Evolutionary conservation across 2,888 invertebrate species (phyloP).

Genomic region (Zygothrica quintamaculata): DNA sequence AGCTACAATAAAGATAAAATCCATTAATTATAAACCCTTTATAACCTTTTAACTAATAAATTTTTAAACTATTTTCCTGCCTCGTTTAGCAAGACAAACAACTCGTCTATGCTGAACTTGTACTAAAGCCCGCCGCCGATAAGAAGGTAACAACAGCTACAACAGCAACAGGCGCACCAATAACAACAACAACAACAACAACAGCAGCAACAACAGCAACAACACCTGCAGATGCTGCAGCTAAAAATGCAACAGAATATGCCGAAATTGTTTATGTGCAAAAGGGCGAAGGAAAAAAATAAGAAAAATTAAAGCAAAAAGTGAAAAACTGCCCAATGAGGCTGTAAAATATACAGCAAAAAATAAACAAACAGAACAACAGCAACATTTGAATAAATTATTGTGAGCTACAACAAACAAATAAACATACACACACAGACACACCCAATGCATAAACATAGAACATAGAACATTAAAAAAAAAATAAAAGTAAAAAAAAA

Average conservation of each 20-base stretch:
- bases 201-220: slow-evolving; percentile 67
- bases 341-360: slow-evolving; percentile 49
- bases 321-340: slow-evolving; percentile 44
- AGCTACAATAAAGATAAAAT: neutral
- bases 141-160: slow-evolving; percentile 65
- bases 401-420: slow-evolving; percentile 41
- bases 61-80: neutral
- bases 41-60: neutral
- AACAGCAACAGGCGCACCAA: slow-evolving; percentile 65
- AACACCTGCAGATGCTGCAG: slow-evolving; percentile 72
- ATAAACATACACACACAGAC: slow-evolving; percentile 32
- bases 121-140: slow-evolving; percentile 85
- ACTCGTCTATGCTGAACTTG: slow-evolving; percentile 90
- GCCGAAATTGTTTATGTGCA: slow-evolving; percentile 91
- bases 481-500: slow-evolving; percentile 28
- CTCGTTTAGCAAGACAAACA: slow-evolving; percentile 86
- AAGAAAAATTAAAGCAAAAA: slow-evolving; percentile 40
- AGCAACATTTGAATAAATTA: slow-evolving; percentile 22
- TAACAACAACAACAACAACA: slow-evolving; percentile 25
- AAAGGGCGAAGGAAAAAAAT: slow-evolving; percentile 73
- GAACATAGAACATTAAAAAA: slow-evolving; percentile 43
- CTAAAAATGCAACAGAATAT: slow-evolving; percentile 89
- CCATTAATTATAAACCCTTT: too few species aligned
- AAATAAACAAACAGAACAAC: slow-evolving; percentile 23
- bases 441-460: slow-evolving; percentile 69